Conservation (phyloP, 1,140 invertebrate species). For the Lasaia peninsularis region DNA sequence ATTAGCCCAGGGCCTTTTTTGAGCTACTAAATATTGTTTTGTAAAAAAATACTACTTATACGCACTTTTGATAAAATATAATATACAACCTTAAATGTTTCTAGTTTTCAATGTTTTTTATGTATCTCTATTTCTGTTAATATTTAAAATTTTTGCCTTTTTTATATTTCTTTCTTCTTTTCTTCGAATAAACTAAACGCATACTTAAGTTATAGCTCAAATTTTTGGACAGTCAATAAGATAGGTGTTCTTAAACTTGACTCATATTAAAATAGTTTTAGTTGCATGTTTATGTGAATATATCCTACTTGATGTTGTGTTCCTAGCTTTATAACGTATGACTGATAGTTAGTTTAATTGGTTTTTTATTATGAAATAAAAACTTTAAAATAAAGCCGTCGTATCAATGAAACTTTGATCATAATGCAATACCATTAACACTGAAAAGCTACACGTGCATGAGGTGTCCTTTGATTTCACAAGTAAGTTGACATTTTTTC, state of each 20-base stretch:
- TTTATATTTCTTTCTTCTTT: not conserved
- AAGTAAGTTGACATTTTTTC: constrained; percentile 3
- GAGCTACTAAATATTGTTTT: not conserved
- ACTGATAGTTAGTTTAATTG: constrained; percentile 63
- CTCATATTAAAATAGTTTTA: not conserved
- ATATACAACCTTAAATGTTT: too few species aligned
- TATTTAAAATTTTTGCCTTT: not conserved
- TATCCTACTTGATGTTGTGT: constrained; percentile 37
- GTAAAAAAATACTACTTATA: too few species aligned
- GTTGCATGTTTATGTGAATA: constrained; percentile 13
- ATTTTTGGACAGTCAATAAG: not conserved
- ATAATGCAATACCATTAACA: constrained; percentile 36
- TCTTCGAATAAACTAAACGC: not conserved
- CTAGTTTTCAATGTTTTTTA: too few species aligned
- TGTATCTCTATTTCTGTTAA: not conserved
- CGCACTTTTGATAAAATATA: too few species aligned
- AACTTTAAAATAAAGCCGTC: constrained; percentile 31
- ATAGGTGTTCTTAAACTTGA: not conserved
- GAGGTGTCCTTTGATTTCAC: not conserved
- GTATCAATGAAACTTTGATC: constrained; percentile 27
- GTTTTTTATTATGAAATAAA: constrained; percentile 51
- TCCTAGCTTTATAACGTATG: constrained; percentile 59
- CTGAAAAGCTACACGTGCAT: not conserved
- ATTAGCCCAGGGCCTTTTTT: too few species aligned
- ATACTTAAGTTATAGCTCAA: not conserved